These are phyloP conservation scores for Onychostruthus taczanowskii DNA, from an alignment of 2,113 vertebrate genomes.

Conservation along the genomic window DNA sequence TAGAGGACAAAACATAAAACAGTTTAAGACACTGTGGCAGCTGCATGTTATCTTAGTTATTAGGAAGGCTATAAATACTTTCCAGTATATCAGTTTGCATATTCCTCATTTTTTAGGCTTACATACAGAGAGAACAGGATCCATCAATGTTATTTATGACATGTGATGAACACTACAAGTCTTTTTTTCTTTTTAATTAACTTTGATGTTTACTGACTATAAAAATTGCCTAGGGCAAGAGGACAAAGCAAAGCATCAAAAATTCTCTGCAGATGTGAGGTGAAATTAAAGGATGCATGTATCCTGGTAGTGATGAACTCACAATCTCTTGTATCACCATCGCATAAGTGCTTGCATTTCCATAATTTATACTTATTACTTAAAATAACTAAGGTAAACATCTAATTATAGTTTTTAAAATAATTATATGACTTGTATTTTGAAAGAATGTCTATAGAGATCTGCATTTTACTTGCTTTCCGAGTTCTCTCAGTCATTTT, in stretches of 20 bases:
- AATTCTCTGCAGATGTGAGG: not conserved
- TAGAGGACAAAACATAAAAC: not conserved
- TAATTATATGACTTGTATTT: not conserved
- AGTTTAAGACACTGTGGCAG: not conserved
- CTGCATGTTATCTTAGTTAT: not conserved
- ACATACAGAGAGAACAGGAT: not conserved
- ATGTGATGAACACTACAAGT: not conserved
- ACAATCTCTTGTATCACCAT: not conserved
- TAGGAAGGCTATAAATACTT: not conserved
- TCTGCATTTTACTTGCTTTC: not conserved
- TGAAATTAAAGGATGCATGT: not conserved
- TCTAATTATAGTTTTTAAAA: not conserved
- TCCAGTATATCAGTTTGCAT: not conserved
- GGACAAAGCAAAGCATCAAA: not conserved
- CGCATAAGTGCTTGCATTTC: not conserved
- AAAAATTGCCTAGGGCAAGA: not conserved
- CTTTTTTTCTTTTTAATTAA: not conserved
- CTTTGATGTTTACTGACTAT: not conserved
- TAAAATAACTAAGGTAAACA: not conserved
- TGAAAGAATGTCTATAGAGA: not conserved
- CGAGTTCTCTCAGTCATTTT: not conserved
- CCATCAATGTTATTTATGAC: not conserved
- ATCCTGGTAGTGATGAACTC: not conserved
- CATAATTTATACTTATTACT: not conserved
- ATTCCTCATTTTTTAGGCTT: not conserved